Evolutionary conservation across 1,140 invertebrate species (phyloP).

Genomic region (Drosophila triauraria): DNA sequence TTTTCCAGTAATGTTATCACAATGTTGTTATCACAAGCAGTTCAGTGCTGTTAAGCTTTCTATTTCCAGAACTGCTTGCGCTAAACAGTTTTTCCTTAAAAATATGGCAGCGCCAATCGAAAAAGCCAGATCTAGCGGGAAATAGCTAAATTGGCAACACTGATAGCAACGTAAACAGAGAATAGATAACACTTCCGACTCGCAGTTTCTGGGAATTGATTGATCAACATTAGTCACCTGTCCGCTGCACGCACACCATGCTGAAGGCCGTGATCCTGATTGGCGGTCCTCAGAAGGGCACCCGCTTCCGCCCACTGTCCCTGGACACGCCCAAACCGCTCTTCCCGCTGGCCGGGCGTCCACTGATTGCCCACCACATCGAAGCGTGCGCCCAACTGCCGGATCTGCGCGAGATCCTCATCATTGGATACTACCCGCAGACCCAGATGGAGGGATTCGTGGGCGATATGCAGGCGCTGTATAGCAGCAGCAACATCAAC

Average conservation of each 20-base stretch:
- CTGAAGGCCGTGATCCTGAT: conserved; percentile 92
- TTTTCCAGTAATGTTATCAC: neutral
- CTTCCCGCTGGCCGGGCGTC: conserved; percentile 97
- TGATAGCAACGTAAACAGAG: conserved; percentile 63
- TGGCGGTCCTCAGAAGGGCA: conserved; percentile 93
- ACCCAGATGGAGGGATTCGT: conserved; percentile 94
- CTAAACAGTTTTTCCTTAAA: too few species aligned
- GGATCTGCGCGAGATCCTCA: conserved; percentile 94
- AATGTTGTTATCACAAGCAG: neutral
- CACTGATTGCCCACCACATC: conserved; percentile 98
- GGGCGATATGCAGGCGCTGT: conserved; percentile 92
- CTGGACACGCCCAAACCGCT: conserved; percentile 98
- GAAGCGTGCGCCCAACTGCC: conserved; percentile 94
- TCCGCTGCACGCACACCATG: conserved; percentile 83
- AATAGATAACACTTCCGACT: conserved; percentile 30
- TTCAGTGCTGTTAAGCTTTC: too few species aligned
- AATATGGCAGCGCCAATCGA: too few species aligned
- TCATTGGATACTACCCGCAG: conserved; percentile 96
- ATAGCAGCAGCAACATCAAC: conserved; percentile 93
- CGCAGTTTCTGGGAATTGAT: conserved; percentile 31
- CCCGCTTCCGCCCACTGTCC: conserved; percentile 97
- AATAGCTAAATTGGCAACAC: neutral
- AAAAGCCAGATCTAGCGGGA: conserved; percentile 1
- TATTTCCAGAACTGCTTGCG: too few species aligned
- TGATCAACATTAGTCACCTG: conserved; percentile 52